A percentile compares a stretch with the other conserved stretches of the same genome.
Evolutionary conservation across 2,797 vertebrate species (phyloP).

Genomic region (Gadopsis bispinosus): DNA sequence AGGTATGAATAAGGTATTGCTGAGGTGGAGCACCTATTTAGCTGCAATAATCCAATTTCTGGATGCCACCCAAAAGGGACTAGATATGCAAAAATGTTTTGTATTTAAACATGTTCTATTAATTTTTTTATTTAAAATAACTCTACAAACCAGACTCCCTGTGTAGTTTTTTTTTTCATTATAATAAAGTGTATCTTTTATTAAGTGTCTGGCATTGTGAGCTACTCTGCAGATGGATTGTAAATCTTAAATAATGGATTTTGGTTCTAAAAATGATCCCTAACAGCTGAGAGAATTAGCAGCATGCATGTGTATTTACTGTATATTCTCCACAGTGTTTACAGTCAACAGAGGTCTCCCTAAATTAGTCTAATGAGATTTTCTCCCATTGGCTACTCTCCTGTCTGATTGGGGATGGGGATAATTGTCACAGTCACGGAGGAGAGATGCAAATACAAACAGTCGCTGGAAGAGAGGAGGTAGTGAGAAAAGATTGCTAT

Average conservation of each 20-base stretch:
- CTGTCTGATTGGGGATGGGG: slow-evolving; percentile 69
- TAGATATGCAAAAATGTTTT: background rate
- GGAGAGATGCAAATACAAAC: slow-evolving; percentile 63
- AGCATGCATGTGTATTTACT: slow-evolving; percentile 52
- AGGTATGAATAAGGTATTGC: background rate
- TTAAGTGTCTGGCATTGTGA: slow-evolving; percentile 16
- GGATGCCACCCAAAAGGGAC: background rate
- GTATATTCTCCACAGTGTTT: slow-evolving; percentile 66
- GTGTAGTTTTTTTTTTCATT: background rate
- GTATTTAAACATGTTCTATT: background rate
- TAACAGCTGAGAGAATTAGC: slow-evolving; percentile 58
- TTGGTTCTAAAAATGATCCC: slow-evolving; percentile 20
- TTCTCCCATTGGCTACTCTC: slow-evolving; percentile 54
- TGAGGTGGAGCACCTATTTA: background rate
- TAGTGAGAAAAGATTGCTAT: slow-evolving; percentile 60
- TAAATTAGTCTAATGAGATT: slow-evolving; percentile 70
- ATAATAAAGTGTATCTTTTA: slow-evolving; percentile 12
- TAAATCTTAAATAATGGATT: slow-evolving; percentile 29
- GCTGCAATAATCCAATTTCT: background rate
- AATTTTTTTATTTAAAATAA: background rate
- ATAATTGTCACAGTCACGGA: slow-evolving; percentile 70
- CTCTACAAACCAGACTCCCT: background rate
- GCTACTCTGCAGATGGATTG: slow-evolving; percentile 9
- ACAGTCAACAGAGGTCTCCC: slow-evolving; percentile 74
- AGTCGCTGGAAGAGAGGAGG: slow-evolving; percentile 36